Percentiles rank a stretch among this genome's conserved stretches.
These are phyloP conservation scores for Axis porcinus DNA, from an alignment of 2,113 vertebrate species.

Conservation along the genomic window DNA sequence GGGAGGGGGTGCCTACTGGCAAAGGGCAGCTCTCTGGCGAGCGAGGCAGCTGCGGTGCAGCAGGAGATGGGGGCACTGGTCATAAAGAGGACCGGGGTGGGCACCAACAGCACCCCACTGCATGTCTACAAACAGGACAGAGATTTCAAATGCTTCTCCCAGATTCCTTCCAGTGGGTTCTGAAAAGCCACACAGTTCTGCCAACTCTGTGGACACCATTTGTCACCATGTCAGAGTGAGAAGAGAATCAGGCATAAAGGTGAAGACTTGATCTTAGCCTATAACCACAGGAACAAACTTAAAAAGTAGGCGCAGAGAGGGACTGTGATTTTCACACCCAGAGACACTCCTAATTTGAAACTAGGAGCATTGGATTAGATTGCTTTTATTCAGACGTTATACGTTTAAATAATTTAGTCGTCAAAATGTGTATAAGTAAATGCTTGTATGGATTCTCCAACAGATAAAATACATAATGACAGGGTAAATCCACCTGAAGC, in stretches of 20 bases:
- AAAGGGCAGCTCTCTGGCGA: background rate
- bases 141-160: background rate
- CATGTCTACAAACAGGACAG: background rate
- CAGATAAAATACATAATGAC: background rate
- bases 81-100: background rate
- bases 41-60: background rate
- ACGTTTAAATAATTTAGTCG: background rate
- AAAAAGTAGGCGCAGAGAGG: background rate
- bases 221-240: background rate
- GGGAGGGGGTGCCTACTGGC: background rate
- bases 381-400: background rate
- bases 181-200: background rate
- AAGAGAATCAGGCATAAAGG: background rate
- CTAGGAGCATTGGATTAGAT: background rate
- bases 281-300: background rate
- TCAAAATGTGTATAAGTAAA: background rate
- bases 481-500: background rate
- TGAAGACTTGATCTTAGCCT: background rate
- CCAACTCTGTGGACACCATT: background rate
- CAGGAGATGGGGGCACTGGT: background rate
- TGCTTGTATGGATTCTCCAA: background rate
- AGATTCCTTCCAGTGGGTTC: background rate
- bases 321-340: background rate
- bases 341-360: background rate
- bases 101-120: no score